Percentiles rank a stretch among this genome's conserved stretches.
Conservation (phyloP, 2,797 vertebrate species). For the Hafferia zeledoni region DNA sequence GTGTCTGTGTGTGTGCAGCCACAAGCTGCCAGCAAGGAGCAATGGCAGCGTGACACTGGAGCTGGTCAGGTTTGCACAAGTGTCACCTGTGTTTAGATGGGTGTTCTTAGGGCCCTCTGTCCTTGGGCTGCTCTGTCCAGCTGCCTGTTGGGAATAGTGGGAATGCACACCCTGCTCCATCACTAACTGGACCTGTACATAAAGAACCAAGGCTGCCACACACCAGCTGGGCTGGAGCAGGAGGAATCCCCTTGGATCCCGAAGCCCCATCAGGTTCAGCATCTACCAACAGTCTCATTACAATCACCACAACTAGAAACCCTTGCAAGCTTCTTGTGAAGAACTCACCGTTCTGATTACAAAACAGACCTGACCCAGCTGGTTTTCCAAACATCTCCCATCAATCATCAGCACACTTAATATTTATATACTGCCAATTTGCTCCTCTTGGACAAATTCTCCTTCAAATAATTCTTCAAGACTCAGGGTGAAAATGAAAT, state of each 20-base stretch:
- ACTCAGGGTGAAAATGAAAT: not conserved
- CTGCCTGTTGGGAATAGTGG: not conserved
- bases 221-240: not conserved
- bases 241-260: not conserved
- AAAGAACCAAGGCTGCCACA: not conserved
- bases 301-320: not conserved
- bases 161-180: not conserved
- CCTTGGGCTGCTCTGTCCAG: too few relatives aligned
- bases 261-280: not conserved
- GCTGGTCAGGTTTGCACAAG: too few relatives aligned
- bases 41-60: fast-evolving
- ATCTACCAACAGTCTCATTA: too few relatives aligned
- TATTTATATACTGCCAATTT: not conserved
- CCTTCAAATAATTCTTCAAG: not conserved
- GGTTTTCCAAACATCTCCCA: not conserved
- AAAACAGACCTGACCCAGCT: not conserved
- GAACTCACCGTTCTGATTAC: not conserved
- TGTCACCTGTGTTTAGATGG: too few relatives aligned
- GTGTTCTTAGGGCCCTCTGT: too few relatives aligned
- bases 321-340: not conserved
- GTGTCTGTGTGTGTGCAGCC: not conserved
- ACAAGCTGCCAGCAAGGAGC: not conserved
- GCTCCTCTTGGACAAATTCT: not conserved
- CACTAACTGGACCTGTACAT: not conserved
- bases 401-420: fast-evolving